Evolutionary conservation across 2,113 vertebrate species (phyloP), one percentile per base, ranked within the genome.

Genomic region (Oreocharis arfaki): DNA sequence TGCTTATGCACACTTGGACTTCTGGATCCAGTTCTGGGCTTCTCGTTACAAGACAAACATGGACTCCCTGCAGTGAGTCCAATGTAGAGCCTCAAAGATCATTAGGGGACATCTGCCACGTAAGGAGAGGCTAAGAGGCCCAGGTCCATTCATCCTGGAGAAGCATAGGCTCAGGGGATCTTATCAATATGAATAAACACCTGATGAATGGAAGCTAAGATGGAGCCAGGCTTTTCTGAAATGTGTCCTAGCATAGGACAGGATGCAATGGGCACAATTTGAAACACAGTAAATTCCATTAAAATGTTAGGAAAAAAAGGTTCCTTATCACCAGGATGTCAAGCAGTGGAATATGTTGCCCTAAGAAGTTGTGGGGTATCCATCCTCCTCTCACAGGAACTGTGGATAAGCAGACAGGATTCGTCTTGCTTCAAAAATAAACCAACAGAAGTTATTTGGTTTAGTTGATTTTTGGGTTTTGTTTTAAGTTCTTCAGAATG

Each of bases 371-470:
- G 3, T 37, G 37, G 18, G 4, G 5, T 57, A 65, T 37, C 22
- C 7, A 39, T 74, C 10, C 10, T 59, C 8, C 32, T 50, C 15
- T 50, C 33, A 65, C 18, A 37, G 27, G 18, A 65, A 11, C 37
- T 50, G 13, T 76, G 49, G 6, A 26, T 84, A 74, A 79, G 16
- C 14, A 82, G 18, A 47, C 2, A 60, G 3, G 2, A 59, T 64
- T 57, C 37, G 32, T 67, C 27, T 56, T 65, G 7, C 11, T 87
- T 85, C 5, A 3, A 1, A 57, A 84, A 71, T n/a, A n/a, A n/a
- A n/a, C n/a, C n/a, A 4, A 35, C 0, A 0, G 17, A 47, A 64
- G 6, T 67, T 80, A 20, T 23, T 84, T 56, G 67, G 6, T 4
- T 70, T 64, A 55, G 10, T 11, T 50, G 21, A 3, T 13, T 11